Evolutionary conservation across 1,140 invertebrate species (phyloP), one percentile per base, ranked within the genome.

Genomic region (Hesperophylax magnus): DNA sequence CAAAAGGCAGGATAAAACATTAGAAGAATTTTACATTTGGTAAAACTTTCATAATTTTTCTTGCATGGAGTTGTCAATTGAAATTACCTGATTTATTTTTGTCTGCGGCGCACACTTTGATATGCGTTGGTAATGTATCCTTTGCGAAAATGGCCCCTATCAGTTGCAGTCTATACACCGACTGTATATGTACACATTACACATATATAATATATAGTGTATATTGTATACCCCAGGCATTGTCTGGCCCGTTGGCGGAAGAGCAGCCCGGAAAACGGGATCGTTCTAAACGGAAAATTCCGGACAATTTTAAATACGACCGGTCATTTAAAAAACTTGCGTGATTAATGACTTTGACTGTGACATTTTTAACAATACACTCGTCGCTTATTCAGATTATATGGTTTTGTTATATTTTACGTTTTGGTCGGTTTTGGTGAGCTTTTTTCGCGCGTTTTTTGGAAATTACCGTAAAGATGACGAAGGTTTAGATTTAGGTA

Each of bases 241-340:
- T 72, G 69, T 72, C 69, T 27, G 47, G 11, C 69, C 52, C 47
- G 69, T 72, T 14, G 22, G 27, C 69, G 69, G 69, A 72, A 71
- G 39, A 54, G 20, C 69, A 22, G 11, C 20, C 69, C 69, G 69
- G 69, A 72, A 72, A 72, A 72, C 69, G 39, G 69, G 52, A 52
- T 72, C 69, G 69, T 72, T 72, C 47, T 72, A 72, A 72, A 72
- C 69, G 69, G 69, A 72, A 72, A 72, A 72, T 72, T 72, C 69
- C 69, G 69, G 69, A 52, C 69, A 52, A 72, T 72, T 72, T 72
- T 52, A 53, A 72, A 72, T 72, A 72, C 69, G 69, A 72, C 69
- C 69, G 69, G 69, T 72, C 69, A 53, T 72, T 72, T 72, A 72
- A 72, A 72, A 52, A 72, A 72, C 47, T 72, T 72, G 53, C 69